Evolutionary conservation across 2,113 vertebrate genomes (phyloP).

Genomic region (Cebus imitator): DNA sequence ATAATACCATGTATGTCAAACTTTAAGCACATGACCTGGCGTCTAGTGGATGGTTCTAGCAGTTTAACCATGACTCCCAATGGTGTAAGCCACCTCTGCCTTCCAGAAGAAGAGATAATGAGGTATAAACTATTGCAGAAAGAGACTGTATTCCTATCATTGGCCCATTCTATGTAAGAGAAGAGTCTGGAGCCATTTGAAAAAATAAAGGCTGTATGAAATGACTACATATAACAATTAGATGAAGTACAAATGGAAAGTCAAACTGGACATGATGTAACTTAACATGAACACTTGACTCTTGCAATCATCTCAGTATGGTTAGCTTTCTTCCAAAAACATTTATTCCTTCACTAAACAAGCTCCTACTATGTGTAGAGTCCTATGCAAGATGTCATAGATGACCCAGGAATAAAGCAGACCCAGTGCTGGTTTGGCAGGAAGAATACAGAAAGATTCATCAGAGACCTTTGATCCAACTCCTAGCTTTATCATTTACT

Average conservation of each 20-base stretch:
- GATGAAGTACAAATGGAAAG: background rate
- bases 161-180: background rate
- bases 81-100: background rate
- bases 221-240: background rate
- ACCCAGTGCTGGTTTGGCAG: background rate
- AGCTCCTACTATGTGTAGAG: background rate
- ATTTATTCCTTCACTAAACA: background rate
- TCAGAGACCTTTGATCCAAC: background rate
- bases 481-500: background rate
- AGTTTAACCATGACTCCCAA: background rate
- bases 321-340: background rate
- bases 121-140: background rate
- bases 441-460: background rate
- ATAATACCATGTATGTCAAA: background rate
- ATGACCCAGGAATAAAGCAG: background rate
- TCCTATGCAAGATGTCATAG: background rate
- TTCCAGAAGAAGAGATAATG: background rate
- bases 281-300: background rate
- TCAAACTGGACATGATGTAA: background rate
- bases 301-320: background rate
- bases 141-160: background rate
- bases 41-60: background rate
- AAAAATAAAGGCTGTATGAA: background rate
- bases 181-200: background rate
- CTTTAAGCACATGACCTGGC: background rate